A percentile compares a stretch with the other conserved stretches of the same genome.
Conservation (phyloP, 1,140 invertebrate species). For the Drosophila ananassae region DNA sequence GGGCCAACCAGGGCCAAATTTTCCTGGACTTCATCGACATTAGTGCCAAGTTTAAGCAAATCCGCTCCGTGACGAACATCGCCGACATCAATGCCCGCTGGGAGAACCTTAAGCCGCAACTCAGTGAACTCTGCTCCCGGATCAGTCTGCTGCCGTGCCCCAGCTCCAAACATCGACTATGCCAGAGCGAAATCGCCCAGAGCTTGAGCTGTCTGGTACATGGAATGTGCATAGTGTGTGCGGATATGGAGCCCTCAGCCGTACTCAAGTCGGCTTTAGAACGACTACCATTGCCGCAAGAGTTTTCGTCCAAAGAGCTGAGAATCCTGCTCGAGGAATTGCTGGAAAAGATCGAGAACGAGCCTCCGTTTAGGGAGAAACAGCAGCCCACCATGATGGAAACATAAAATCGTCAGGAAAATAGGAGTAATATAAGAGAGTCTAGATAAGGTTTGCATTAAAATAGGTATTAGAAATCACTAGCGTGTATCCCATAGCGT, state of each 20-base stretch:
- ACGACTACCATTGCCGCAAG: conserved; percentile 81
- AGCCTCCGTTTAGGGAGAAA: conserved; percentile 27
- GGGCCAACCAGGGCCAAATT: conserved; percentile 87
- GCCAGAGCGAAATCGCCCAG: conserved; percentile 81
- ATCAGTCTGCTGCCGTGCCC: conserved; percentile 87
- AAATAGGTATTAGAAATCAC: conserved; percentile 18
- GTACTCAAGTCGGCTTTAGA: conserved; percentile 74
- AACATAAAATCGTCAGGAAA: conserved; percentile 1
- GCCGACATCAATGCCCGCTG: conserved; percentile 86
- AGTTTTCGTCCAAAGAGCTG: conserved; percentile 77
- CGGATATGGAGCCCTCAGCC: conserved; percentile 64
- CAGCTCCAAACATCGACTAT: conserved; percentile 87
- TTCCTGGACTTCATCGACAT: conserved; percentile 89
- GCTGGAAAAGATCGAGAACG: conserved; percentile 57
- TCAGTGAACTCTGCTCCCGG: conserved; percentile 87
- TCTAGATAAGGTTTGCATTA: conserved; percentile 27
- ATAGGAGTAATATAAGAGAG: neutral
- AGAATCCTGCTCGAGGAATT: conserved; percentile 66
- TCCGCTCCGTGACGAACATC: conserved; percentile 77
- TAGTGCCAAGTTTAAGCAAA: conserved; percentile 84
- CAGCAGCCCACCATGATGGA: conserved; percentile 20
- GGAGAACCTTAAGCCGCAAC: conserved; percentile 87
- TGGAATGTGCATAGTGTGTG: conserved; percentile 69
- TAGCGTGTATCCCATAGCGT: conserved; percentile 12
- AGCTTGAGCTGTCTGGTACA: conserved; percentile 70